A percentile compares a stretch with the other conserved stretches of the same genome.
These are phyloP conservation scores for Cinclus cinclus DNA, from an alignment of 2,113 vertebrate species.

Conservation along the genomic window DNA sequence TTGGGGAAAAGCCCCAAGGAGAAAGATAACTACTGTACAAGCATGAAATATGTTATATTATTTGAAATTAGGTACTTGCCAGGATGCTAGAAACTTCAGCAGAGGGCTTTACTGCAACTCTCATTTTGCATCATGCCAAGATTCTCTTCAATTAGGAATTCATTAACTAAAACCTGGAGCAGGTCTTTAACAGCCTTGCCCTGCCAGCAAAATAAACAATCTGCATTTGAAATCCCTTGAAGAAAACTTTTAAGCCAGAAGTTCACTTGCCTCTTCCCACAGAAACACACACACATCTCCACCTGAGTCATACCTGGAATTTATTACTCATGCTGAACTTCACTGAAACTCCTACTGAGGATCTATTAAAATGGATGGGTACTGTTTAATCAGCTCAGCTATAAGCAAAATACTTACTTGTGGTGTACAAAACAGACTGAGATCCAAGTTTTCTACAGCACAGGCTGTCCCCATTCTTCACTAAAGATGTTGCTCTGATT, in stretches of 20 bases:
- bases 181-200: neutral
- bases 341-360: neutral
- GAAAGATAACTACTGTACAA: neutral
- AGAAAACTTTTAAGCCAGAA: neutral
- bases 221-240: neutral
- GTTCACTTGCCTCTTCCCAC: neutral
- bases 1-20: neutral
- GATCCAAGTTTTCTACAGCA: neutral
- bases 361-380: neutral
- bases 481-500: neutral
- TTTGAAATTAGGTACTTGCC: neutral
- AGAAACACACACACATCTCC: rapidly evolving
- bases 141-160: neutral
- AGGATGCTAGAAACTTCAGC: neutral
- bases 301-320: neutral
- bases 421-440: neutral
- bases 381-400: neutral
- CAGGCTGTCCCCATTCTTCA: neutral
- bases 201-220: neutral
- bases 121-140: neutral
- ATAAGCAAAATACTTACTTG: neutral
- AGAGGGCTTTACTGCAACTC: neutral
- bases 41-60: neutral
- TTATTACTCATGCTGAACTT: neutral
- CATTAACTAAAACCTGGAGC: neutral